A percentile compares a stretch with the other conserved stretches of the same genome.
Conservation (phyloP, 2,797 vertebrate genomes). For the Scomberomorus guttatus region DNA sequence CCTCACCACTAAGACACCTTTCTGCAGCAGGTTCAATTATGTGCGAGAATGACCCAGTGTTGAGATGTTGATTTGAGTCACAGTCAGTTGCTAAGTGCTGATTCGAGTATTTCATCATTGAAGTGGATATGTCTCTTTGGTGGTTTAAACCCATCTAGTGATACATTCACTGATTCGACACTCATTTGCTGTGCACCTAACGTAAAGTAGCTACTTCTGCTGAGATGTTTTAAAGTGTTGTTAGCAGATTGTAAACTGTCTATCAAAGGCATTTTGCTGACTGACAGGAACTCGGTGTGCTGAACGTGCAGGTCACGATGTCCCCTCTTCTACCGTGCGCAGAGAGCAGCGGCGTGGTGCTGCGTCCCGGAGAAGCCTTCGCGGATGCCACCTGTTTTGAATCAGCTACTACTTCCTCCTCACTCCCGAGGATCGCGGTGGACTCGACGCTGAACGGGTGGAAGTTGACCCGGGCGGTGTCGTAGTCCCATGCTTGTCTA, state of each 20-base stretch:
- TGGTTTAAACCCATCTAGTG: neutral
- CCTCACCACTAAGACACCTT: neutral
- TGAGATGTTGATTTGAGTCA: neutral
- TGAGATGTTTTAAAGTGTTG: neutral
- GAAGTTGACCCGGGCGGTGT: constrained; percentile 76
- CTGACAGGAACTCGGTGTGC: constrained; percentile 78
- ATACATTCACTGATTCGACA: neutral
- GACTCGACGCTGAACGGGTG: constrained; percentile 86
- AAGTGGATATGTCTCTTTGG: neutral
- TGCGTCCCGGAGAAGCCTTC: constrained; percentile 30
- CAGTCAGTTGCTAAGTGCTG: neutral
- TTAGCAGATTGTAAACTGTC: neutral
- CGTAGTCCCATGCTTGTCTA: constrained; percentile 84
- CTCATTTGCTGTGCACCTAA: neutral
- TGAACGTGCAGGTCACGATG: constrained; percentile 83
- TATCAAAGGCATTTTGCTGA: constrained; percentile 73
- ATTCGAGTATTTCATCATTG: neutral
- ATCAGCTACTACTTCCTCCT: constrained; percentile 40
- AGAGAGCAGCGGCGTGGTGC: constrained; percentile 1
- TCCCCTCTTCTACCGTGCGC: constrained; percentile 62
- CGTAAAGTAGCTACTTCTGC: neutral
- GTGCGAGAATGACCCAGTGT: neutral
- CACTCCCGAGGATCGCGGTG: constrained; percentile 46
- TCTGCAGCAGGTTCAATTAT: neutral
- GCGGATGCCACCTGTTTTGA: constrained; percentile 31